A percentile compares a stretch with the other conserved stretches of the same genome.
phyloP scores from a whole-genome alignment of 2,888 invertebrate genomes.

The Cephalotes varians region DNA sequence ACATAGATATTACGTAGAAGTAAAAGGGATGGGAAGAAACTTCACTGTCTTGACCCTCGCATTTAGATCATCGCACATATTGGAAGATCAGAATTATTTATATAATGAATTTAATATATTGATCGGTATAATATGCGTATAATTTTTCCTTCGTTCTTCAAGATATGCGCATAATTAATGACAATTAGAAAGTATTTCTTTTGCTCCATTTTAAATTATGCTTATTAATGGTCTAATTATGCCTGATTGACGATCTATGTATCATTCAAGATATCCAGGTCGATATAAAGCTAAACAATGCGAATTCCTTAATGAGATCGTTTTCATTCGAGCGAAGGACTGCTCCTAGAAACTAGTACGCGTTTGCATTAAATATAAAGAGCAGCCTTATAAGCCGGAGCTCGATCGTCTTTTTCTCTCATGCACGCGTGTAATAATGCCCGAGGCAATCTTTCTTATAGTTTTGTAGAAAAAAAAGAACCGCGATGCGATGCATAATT shows the following conservation, averaged over 20 bases:
- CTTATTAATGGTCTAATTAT: neutral
- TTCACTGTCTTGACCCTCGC: neutral
- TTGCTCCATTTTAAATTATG: neutral
- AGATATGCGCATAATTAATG: neutral
- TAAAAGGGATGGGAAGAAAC: slow-evolving; percentile 37
- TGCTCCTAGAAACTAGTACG: slow-evolving; percentile 71
- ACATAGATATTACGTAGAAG: slow-evolving; percentile 19
- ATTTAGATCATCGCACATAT: neutral
- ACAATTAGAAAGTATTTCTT: neutral
- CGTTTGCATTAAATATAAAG: slow-evolving; percentile 75
- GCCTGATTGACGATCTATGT: neutral
- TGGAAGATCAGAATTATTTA: neutral
- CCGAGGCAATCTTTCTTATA: slow-evolving; percentile 53
- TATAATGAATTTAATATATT: neutral
- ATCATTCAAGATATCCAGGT: slow-evolving; percentile 27
- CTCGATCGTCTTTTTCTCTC: slow-evolving; percentile 43
- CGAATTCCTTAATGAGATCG: slow-evolving; percentile 68
- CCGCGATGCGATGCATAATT: slow-evolving; percentile 57
- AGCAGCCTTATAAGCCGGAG: slow-evolving; percentile 62
- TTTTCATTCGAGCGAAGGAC: slow-evolving; percentile 74
- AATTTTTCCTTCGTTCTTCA: neutral
- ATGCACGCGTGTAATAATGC: slow-evolving; percentile 60
- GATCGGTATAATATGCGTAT: neutral
- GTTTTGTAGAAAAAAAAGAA: slow-evolving; percentile 48
- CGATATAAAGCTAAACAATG: slow-evolving; percentile 32